phyloP scores from a whole-genome alignment of 2,797 vertebrate species.

The Sylvia borin region DNA sequence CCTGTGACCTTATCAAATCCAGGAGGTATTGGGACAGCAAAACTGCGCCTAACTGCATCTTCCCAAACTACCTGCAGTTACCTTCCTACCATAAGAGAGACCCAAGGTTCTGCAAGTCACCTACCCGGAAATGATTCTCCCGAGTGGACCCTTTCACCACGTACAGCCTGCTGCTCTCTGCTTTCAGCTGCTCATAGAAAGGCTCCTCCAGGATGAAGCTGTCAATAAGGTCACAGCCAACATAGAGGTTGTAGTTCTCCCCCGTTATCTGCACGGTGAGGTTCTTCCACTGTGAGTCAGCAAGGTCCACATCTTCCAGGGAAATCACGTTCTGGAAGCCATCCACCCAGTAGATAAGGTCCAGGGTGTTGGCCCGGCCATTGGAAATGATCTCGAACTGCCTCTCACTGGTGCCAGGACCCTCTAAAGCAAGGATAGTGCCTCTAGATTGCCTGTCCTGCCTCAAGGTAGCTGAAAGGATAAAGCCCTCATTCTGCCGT shows the following conservation, averaged over 20 bases:
- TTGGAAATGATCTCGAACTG: slow-evolving; percentile 96
- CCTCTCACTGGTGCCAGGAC: slow-evolving; percentile 80
- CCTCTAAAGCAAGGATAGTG: slow-evolving; percentile 90
- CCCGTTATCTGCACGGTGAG: slow-evolving; percentile 90
- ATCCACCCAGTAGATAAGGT: slow-evolving; percentile 92
- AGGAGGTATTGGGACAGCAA: neutral
- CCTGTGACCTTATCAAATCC: neutral
- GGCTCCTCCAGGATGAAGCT: slow-evolving; percentile 93
- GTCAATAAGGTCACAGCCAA: slow-evolving; percentile 94
- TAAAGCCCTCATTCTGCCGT: slow-evolving; percentile 91
- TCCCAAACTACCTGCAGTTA: neutral
- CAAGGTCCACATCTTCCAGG: slow-evolving; percentile 95
- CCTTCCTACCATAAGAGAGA: neutral
- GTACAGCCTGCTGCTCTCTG: slow-evolving; percentile 88
- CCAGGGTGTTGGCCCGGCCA: slow-evolving; percentile 91
- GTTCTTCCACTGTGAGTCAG: slow-evolving; percentile 97
- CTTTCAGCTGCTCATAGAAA: slow-evolving; percentile 90
- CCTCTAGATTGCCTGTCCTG: slow-evolving; percentile 92
- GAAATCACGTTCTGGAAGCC: slow-evolving; percentile 88
- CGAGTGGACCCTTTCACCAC: slow-evolving; percentile 89
- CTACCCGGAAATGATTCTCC: slow-evolving; percentile 95
- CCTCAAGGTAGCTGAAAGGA: slow-evolving; percentile 88
- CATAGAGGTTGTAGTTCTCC: slow-evolving; percentile 90
- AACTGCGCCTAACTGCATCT: neutral
- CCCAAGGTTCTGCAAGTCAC: slow-evolving; percentile 14